phyloP scores from a whole-genome alignment of 2,797 vertebrate species.

The Pangasius sanitwongsei region DNA sequence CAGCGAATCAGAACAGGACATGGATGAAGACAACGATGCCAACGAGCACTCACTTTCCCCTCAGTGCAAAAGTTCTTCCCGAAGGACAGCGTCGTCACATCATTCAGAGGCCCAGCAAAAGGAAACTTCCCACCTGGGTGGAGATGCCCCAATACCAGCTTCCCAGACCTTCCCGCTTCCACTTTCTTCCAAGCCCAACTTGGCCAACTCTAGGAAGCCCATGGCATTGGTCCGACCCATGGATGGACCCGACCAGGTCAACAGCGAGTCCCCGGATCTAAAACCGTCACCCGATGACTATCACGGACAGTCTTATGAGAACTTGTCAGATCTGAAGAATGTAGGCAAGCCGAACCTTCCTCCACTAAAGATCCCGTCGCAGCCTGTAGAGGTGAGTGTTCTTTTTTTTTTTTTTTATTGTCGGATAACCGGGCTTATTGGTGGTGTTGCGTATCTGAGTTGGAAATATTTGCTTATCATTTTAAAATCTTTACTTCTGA shows the following conservation, averaged over 20 bases:
- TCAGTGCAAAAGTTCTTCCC: conserved; percentile 62
- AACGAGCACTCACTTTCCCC: conserved; percentile 62
- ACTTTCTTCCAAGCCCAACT: conserved; percentile 80
- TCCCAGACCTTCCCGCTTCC: conserved; percentile 83
- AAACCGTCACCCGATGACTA: conserved; percentile 82
- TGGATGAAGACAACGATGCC: conserved; percentile 62
- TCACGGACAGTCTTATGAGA: conserved; percentile 71
- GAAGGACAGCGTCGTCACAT: conserved; percentile 54
- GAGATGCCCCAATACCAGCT: conserved; percentile 70
- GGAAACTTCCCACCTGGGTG: conserved; percentile 63
- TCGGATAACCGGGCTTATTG: background rate
- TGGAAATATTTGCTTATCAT: background rate
- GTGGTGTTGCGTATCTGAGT: background rate
- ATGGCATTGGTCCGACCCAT: conserved; percentile 95
- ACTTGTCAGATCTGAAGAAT: conserved; percentile 74
- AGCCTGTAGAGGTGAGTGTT: conserved; percentile 82
- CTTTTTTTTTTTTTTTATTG: background rate
- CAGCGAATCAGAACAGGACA: conserved; percentile 72
- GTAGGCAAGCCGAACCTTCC: conserved; percentile 75
- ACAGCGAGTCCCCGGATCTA: conserved; percentile 83
- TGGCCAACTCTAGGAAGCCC: conserved; percentile 86
- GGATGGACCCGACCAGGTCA: conserved; percentile 91
- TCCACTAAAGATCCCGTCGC: conserved; percentile 78
- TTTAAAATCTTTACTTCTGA: background rate
- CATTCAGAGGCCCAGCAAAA: conserved; percentile 60